Percentiles rank a stretch among this genome's conserved stretches.
phyloP scores from a whole-genome alignment of 2,888 invertebrate genomes.

The Drosophila kokeensis region DNA sequence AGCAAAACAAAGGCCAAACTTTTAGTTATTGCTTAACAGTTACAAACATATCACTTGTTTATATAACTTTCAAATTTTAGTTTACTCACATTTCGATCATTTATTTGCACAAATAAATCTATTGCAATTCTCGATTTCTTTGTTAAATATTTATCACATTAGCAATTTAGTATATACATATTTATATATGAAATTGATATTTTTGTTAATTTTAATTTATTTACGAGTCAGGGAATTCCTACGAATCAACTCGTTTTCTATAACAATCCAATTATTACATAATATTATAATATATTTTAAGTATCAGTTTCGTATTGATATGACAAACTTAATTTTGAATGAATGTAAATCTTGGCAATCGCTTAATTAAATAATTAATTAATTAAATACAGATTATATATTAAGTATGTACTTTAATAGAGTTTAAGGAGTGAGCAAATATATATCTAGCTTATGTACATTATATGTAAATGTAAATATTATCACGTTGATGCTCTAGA shows the following conservation, averaged over 20 bases:
- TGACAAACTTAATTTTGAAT: conserved; percentile 22
- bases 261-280: conserved; percentile 14
- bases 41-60: not conserved
- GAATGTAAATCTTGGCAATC: conserved; percentile 36
- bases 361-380: too few species aligned
- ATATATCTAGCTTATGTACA: conserved; percentile 10
- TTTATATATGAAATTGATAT: not conserved
- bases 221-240: conserved; percentile 3
- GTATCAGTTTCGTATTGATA: conserved; percentile 26
- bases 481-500: conserved; percentile 55
- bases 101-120: conserved; percentile 33
- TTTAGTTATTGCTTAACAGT: not conserved
- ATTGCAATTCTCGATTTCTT: conserved; percentile 17
- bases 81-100: conserved; percentile 15
- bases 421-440: conserved; percentile 20
- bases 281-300: conserved; percentile 4
- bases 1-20: conserved; percentile 2
- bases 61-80: conserved; percentile 14
- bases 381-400: conserved; percentile 14
- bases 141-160: not conserved
- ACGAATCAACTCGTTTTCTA: conserved; percentile 7
- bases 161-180: not conserved
- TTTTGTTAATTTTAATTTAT: conserved; percentile 11
- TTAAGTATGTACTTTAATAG: conserved; percentile 4
- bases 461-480: conserved; percentile 32